A percentile compares a stretch with the other conserved stretches of the same genome.
These are phyloP conservation scores for Xylocopa sonorina DNA, from an alignment of 1,140 invertebrate genomes.

Conservation along the genomic window DNA sequence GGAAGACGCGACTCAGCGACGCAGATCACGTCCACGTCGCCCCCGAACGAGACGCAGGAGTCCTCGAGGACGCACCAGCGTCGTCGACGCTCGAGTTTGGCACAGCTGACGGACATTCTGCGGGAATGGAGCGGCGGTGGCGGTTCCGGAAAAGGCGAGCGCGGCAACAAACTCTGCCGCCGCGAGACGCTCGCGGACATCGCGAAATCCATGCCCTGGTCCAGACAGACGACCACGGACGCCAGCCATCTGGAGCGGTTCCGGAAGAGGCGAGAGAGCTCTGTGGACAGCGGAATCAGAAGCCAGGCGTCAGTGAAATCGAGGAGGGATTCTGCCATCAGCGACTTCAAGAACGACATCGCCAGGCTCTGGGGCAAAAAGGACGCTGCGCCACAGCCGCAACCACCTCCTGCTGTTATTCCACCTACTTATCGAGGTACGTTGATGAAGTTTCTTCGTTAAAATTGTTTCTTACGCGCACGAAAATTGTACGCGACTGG, in stretches of 20 bases:
- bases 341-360: conserved; percentile 88
- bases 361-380: conserved; percentile 85
- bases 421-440: conserved; percentile 77
- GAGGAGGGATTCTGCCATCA: conserved; percentile 87
- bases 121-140: conserved; percentile 90
- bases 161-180: conserved; percentile 87
- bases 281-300: conserved; percentile 91
- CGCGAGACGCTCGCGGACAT: conserved; percentile 93
- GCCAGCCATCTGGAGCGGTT: conserved; percentile 77
- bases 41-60: conserved; percentile 87
- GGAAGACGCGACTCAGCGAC: conserved; percentile 93
- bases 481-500: too few species aligned
- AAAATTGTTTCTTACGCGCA: not conserved
- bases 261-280: conserved; percentile 89
- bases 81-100: conserved; percentile 90
- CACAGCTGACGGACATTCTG: conserved; percentile 92
- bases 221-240: conserved; percentile 83
- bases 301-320: conserved; percentile 86
- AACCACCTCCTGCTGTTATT: conserved; percentile 80
- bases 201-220: conserved; percentile 87
- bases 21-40: conserved; percentile 92
- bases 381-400: conserved; percentile 70
- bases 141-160: conserved; percentile 84
- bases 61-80: conserved; percentile 86
- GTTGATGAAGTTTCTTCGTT: not conserved